These are phyloP conservation scores for Ianthella basta DNA, from an alignment of 37 sponge, comb jelly and placozoan genomes.

Conservation along the genomic window DNA sequence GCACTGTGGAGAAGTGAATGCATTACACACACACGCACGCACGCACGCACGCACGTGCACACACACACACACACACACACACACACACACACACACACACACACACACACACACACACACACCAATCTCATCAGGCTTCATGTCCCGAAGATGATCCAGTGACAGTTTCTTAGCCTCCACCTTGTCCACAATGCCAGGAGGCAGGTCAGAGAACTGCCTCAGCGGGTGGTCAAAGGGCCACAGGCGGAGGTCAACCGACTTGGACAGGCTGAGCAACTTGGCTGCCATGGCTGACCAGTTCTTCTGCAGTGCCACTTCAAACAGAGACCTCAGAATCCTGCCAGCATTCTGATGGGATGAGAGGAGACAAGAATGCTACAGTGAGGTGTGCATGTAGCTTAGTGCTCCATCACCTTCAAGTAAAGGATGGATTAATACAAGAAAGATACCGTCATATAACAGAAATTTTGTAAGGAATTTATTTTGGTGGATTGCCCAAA, in stretches of 20 bases:
- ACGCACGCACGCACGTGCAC: not conserved
- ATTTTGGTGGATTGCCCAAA: too few relatives aligned
- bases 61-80: too few relatives aligned
- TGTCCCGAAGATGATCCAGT: slow-evolving; percentile 79
- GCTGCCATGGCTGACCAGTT: slow-evolving; percentile 75
- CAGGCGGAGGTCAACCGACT: slow-evolving; percentile 80
- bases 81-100: too few relatives aligned
- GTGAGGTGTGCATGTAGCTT: too few relatives aligned
- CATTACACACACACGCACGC: too few relatives aligned
- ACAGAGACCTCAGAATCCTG: slow-evolving; percentile 88
- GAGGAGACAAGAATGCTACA: too few relatives aligned
- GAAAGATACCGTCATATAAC: too few relatives aligned
- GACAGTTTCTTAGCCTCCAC: slow-evolving; percentile 61
- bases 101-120: not conserved
- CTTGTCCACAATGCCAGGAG: slow-evolving; percentile 58
- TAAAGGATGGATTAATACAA: not conserved
- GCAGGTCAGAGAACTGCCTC: slow-evolving; percentile 80
- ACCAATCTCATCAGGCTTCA: slow-evolving; percentile 93
- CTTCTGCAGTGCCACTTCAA: slow-evolving; percentile 87
- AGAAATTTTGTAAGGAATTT: too few relatives aligned
- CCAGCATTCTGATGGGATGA: slow-evolving; percentile 77
- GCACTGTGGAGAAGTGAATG: not conserved
- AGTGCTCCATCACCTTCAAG: too few relatives aligned
- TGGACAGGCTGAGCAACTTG: slow-evolving; percentile 75
- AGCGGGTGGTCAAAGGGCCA: slow-evolving; percentile 93